Evolutionary conservation across 1,140 invertebrate species (phyloP).

Genomic region (Leptoteleia sp.): DNA sequence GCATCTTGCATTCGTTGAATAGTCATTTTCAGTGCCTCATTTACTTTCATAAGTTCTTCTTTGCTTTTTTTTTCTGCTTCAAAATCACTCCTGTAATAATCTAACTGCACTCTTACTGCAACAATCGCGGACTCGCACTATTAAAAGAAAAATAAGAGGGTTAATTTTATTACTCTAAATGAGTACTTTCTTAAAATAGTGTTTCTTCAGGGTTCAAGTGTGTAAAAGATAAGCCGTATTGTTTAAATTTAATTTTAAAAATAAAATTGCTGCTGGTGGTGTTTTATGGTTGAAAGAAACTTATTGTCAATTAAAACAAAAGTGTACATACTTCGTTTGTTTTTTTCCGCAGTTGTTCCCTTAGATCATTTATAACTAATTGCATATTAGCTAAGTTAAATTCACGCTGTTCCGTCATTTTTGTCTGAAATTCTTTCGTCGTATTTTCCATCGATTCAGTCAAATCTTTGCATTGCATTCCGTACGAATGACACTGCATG

Average conservation of each 20-base stretch:
- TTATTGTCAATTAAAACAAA: background rate
- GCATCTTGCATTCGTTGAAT: slow-evolving; percentile 5
- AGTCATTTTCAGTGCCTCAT: slow-evolving; percentile 12
- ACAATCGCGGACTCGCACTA: slow-evolving; percentile 34
- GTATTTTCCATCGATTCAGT: slow-evolving; percentile 61
- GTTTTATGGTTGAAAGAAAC: too few species aligned
- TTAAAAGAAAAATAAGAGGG: background rate
- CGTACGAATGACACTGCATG: slow-evolving; percentile 68
- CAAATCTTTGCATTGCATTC: slow-evolving; percentile 64
- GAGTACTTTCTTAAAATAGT: too few species aligned
- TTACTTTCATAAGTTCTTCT: slow-evolving; percentile 22
- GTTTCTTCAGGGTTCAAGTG: too few species aligned
- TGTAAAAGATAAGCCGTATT: too few species aligned
- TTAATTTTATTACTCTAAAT: too few species aligned
- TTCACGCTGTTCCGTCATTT: slow-evolving; percentile 41
- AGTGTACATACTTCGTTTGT: slow-evolving; percentile 26
- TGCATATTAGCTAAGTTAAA: slow-evolving; percentile 46
- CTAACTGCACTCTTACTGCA: slow-evolving; percentile 38
- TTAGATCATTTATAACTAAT: slow-evolving; percentile 35
- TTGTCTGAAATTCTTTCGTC: slow-evolving; percentile 42
- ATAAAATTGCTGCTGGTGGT: too few species aligned
- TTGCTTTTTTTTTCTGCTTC: slow-evolving; percentile 27
- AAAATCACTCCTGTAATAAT: slow-evolving; percentile 36
- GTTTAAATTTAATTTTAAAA: too few species aligned
- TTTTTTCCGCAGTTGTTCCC: slow-evolving; percentile 21